Evolutionary conservation across 1,140 invertebrate species (phyloP).

Genomic region (Dinoponera quadriceps): DNA sequence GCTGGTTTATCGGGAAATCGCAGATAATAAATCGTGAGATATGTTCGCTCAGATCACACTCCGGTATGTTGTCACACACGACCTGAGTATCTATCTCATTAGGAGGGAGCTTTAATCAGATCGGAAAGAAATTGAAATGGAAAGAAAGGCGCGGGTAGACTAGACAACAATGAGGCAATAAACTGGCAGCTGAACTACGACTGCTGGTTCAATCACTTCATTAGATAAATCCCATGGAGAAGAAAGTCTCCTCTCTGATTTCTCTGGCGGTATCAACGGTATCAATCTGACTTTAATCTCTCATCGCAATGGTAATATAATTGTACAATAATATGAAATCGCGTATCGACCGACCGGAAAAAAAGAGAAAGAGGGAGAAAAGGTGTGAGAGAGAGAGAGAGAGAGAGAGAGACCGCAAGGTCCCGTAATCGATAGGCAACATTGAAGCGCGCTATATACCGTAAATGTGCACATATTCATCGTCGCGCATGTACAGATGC

Average conservation of each 20-base stretch:
- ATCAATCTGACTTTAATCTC: too few species aligned
- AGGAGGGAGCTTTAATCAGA: not conserved
- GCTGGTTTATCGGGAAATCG: conserved; percentile 6
- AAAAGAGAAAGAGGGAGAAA: too few species aligned
- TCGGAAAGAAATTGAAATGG: not conserved
- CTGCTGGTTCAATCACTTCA: too few species aligned
- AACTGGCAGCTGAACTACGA: too few species aligned
- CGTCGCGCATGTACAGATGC: not conserved
- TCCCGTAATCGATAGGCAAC: conserved; percentile 65
- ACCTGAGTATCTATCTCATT: not conserved
- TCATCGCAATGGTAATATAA: not conserved
- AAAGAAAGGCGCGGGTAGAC: too few species aligned
- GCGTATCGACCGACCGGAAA: not conserved
- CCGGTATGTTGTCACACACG: not conserved
- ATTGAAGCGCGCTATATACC: conserved; percentile 50
- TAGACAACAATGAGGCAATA: too few species aligned
- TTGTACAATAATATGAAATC: not conserved
- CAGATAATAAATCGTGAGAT: not conserved
- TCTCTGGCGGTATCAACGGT: too few species aligned
- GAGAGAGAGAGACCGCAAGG: conserved; percentile 44
- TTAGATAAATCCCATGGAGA: too few species aligned
- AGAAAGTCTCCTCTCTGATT: too few species aligned
- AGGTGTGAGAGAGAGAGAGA: conserved; percentile 24
- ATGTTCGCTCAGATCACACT: not conserved
- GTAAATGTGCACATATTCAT: conserved; percentile 41